These are phyloP conservation scores for Cistogaster globosa DNA, from an alignment of 2,888 invertebrate species.

Conservation along the genomic window DNA sequence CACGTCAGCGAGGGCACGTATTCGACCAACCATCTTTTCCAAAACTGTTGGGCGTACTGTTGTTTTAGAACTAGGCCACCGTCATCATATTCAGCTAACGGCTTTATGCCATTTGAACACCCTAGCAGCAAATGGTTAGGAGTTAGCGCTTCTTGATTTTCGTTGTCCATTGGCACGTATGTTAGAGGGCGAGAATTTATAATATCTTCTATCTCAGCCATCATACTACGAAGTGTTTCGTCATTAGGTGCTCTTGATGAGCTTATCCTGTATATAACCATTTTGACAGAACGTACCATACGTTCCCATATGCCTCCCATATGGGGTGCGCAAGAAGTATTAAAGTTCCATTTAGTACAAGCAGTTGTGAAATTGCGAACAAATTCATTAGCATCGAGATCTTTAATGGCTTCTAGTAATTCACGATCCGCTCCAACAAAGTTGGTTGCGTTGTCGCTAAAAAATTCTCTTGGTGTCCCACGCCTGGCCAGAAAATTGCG, in stretches of 20 bases:
- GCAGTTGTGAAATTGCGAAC: background rate
- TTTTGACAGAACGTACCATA: conserved; percentile 28
- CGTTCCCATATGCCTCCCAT: conserved; percentile 22
- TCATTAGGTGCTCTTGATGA: background rate
- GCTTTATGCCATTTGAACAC: background rate
- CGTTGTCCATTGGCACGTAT: background rate
- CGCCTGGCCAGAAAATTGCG: conserved; percentile 35
- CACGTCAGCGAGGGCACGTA: background rate
- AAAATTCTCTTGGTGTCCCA: conserved; percentile 43
- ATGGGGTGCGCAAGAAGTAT: background rate
- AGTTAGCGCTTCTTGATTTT: background rate
- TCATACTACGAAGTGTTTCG: background rate
- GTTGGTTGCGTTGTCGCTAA: conserved; percentile 25
- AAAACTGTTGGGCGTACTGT: background rate
- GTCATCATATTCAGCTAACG: background rate
- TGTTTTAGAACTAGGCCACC: background rate
- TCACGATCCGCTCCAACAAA: background rate
- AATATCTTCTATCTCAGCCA: background rate
- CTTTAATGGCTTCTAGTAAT: background rate
- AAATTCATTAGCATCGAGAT: background rate
- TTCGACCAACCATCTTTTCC: background rate
- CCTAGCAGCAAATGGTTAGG: background rate
- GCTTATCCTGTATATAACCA: conserved; percentile 16
- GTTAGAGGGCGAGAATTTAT: background rate
- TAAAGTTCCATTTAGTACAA: background rate